Base-by-base conservation (phyloP, 2,797 vertebrate species). In the Emys orbicularis region DNA sequence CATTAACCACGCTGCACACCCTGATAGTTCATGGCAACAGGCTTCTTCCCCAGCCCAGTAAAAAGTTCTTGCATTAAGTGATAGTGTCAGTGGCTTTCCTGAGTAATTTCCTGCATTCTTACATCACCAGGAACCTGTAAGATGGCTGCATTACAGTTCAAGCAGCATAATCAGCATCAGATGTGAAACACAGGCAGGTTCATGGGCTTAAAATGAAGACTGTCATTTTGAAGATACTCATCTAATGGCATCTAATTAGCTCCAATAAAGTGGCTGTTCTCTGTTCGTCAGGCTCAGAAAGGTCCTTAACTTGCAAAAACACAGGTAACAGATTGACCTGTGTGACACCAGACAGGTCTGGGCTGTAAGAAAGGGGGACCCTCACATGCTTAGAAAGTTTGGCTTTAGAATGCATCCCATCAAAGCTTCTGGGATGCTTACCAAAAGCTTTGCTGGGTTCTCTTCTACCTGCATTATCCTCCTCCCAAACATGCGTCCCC, bases 81-180 rank as follows among this genome's bases (percentile, higher is more conserved):
- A 92, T 94, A 95, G 95, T 93, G 96, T 96, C 95, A 95, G 92
- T 97, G 95, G 92, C 87, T 97, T 97, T 97, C 96, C 96, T 93
- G 87, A 95, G 89, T 85, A 96, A 97, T 97, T 97, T 98, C 97
- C 97, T 96, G 95, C 96, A 89, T 93, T 95, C 83, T 87, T 95
- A 88, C 44, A 65, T 95, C 91, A 97, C 96, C 97, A 97, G 94
- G 94, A 97, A 96, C 94, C 91, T 96, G 83, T 76, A 79, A 95
- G 95, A 92, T 85, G 94, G 95, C 96, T 96, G 92, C 74, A 82
- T 96, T 41, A 81, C 89, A 97, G 91, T 97, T 97, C 91, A 96
- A 92, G 95, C 93, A 84, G 80, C 34, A 6, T 97, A 97, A 97
- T 97, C 92, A 95, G 93, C 89, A 54, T 79, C 97, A 98, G 96